Evolutionary conservation across 2,797 vertebrate genomes (phyloP).

Genomic region (Oryzias dopingdopingensis): DNA sequence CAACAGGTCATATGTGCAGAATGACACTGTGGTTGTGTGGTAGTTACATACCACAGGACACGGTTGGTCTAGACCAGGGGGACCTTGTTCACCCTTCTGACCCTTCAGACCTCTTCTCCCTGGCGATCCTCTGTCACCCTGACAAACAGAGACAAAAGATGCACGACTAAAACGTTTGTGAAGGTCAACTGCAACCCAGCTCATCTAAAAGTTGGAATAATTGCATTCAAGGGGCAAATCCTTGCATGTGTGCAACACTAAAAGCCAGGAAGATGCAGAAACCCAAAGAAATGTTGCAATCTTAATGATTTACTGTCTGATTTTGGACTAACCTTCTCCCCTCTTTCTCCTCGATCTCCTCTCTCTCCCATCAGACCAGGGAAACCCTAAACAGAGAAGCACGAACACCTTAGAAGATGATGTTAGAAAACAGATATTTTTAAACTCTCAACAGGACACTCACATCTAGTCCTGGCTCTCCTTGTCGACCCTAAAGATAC

Average conservation of each 20-base stretch:
- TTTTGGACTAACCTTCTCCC: constrained; percentile 84
- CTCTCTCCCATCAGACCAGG: constrained; percentile 89
- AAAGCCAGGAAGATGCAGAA: not conserved
- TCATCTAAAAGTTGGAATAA: no score
- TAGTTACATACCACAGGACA: constrained; percentile 90
- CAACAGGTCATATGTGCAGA: not conserved
- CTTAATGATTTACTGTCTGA: no score
- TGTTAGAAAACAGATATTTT: not conserved
- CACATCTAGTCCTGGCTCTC: constrained; percentile 92
- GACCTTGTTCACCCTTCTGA: constrained; percentile 93
- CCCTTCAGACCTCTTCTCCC: constrained; percentile 93
- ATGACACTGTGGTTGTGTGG: constrained; percentile 11
- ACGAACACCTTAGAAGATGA: constrained; percentile 2
- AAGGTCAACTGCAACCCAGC: no score
- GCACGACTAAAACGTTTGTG: not conserved
- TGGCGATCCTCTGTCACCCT: constrained; percentile 89
- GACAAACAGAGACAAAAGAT: constrained; percentile 7
- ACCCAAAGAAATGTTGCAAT: not conserved
- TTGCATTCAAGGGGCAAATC: not conserved
- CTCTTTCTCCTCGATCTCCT: constrained; percentile 86
- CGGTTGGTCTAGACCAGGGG: constrained; percentile 92
- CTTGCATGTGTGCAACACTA: not conserved
- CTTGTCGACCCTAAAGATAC: constrained; percentile 83
- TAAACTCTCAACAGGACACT: constrained; percentile 66
- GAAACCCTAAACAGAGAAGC: constrained; percentile 81